Evolutionary conservation across 2,888 invertebrate species (phyloP).

Genomic region (Bugulina stolonifera): DNA sequence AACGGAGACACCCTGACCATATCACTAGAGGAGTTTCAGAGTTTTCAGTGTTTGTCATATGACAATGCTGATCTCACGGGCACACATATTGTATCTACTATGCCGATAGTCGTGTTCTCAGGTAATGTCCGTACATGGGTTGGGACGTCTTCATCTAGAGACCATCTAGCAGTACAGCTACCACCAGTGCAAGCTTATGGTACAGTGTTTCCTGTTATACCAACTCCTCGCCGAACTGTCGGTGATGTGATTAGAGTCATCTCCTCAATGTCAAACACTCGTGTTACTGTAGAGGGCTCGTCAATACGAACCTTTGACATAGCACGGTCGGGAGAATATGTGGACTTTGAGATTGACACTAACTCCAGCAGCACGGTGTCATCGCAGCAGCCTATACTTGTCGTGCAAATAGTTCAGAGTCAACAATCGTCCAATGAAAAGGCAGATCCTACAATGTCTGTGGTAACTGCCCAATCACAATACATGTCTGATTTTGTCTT

Average conservation of each 20-base stretch:
- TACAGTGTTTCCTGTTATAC: conserved; percentile 17
- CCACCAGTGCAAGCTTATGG: conserved; percentile 21
- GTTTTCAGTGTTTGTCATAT: neutral
- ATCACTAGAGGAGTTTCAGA: neutral
- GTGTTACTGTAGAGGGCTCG: neutral
- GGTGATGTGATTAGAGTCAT: conserved; percentile 4
- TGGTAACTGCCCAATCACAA: conserved; percentile 35
- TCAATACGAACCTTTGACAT: neutral
- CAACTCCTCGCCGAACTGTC: neutral
- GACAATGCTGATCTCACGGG: conserved; percentile 24
- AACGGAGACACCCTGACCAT: neutral
- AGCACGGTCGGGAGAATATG: neutral
- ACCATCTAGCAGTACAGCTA: conserved; percentile 13
- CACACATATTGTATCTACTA: conserved; percentile 16
- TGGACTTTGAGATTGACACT: neutral
- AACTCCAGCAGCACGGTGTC: neutral
- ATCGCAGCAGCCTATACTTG: neutral
- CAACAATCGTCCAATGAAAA: conserved; percentile 27
- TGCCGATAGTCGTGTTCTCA: conserved; percentile 23
- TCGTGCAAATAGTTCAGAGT: conserved; percentile 25
- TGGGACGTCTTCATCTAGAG: neutral
- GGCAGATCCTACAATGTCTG: conserved; percentile 40
- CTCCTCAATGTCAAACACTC: conserved; percentile 14
- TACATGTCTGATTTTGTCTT: conserved; percentile 35
- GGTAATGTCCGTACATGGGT: conserved; percentile 23